Percentiles rank a stretch among this genome's conserved stretches.
These are phyloP conservation scores for Bombus waltoni DNA, from an alignment of 1,140 invertebrate genomes.

Conservation along the genomic window DNA sequence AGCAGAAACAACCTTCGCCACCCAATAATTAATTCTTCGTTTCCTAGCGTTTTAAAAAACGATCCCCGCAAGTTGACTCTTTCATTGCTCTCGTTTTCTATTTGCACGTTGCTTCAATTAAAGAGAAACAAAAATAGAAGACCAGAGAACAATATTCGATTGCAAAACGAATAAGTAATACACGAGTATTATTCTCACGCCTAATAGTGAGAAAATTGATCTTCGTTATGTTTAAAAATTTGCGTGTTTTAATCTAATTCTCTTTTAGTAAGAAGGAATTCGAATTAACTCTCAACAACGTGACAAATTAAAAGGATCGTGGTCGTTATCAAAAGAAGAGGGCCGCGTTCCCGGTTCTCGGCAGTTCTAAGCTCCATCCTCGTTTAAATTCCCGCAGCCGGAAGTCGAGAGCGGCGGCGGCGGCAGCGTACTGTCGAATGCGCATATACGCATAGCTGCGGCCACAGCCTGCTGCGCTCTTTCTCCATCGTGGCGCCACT, in stretches of 20 bases:
- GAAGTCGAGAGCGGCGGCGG: constrained; percentile 22
- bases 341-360: not conserved
- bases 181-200: not conserved
- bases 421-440: constrained; percentile 12
- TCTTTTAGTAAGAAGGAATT: not conserved
- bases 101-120: not conserved
- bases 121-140: not conserved
- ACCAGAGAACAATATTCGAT: not conserved
- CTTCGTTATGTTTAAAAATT: not conserved
- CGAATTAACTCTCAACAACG: constrained; percentile 6
- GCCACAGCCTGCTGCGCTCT: not conserved
- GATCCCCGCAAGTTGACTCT: not conserved
- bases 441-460: constrained; percentile 36
- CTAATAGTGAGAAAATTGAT: not conserved
- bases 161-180: not conserved
- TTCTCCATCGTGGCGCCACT: constrained; percentile 49
- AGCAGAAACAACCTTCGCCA: not conserved
- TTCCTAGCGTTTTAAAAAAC: not conserved
- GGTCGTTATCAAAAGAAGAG: not conserved
- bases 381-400: constrained; percentile 56
- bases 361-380: constrained; percentile 16
- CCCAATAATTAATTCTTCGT: constrained; percentile 6
- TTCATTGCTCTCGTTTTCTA: not conserved
- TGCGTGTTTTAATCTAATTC: not conserved
- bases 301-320: constrained; percentile 27